phyloP scores from a whole-genome alignment of 2,888 invertebrate species.

The Pyrrhia umbra region DNA sequence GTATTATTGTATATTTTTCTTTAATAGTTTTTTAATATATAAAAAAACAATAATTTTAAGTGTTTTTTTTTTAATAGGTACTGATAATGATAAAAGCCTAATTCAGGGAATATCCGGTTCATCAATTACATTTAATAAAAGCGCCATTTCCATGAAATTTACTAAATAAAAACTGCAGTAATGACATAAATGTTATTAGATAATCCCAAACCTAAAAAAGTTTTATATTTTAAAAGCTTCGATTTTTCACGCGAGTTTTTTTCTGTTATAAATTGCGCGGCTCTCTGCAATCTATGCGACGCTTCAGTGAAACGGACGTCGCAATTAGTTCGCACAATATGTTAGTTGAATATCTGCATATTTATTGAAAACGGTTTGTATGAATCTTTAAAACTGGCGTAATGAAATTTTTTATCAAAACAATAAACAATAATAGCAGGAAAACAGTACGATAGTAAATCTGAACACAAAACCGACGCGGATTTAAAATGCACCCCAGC shows the following conservation, averaged over 20 bases:
- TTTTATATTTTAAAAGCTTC: constrained; percentile 11
- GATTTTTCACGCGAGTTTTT: constrained; percentile 50
- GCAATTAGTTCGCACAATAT: constrained; percentile 76
- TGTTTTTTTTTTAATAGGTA: too few relatives aligned
- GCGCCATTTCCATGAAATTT: too few relatives aligned
- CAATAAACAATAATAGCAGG: constrained; percentile 51
- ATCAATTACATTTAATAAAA: too few relatives aligned
- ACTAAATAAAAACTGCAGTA: not conserved
- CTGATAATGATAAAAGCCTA: too few relatives aligned
- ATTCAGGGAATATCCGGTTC: too few relatives aligned
- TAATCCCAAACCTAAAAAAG: constrained; percentile 11
- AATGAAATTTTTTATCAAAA: constrained; percentile 48
- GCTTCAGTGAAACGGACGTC: constrained; percentile 69
- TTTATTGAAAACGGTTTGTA: constrained; percentile 69
- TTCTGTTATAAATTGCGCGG: constrained; percentile 68
- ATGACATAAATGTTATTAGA: not conserved
- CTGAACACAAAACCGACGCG: constrained; percentile 44
- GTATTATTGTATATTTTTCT: too few relatives aligned
- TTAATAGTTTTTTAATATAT: too few relatives aligned
- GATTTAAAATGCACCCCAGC: constrained; percentile 80
- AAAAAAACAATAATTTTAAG: too few relatives aligned
- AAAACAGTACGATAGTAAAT: constrained; percentile 36
- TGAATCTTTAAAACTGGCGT: constrained; percentile 50
- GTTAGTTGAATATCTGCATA: constrained; percentile 73
- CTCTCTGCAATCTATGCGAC: constrained; percentile 67